A percentile compares a stretch with the other conserved stretches of the same genome.
phyloP scores from a whole-genome alignment of 2,797 vertebrate genomes.

The Danio jaintianensis region DNA sequence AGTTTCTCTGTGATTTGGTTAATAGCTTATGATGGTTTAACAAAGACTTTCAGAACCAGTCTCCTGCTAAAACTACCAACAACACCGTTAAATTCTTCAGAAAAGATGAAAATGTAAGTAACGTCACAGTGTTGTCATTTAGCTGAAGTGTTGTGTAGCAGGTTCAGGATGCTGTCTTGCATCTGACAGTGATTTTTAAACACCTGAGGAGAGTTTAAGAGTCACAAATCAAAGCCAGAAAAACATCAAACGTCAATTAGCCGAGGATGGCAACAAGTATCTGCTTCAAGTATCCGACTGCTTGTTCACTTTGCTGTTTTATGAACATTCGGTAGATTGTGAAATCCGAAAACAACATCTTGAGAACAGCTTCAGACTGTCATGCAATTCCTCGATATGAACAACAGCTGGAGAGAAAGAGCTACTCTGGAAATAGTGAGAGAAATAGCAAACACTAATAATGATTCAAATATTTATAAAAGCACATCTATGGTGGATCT shows the following conservation, averaged over 20 bases:
- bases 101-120: not conserved
- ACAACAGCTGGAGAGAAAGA: slow-evolving; percentile 27
- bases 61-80: not conserved
- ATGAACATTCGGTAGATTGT: slow-evolving; percentile 18
- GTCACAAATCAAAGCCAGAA: slow-evolving; percentile 7
- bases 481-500: not conserved
- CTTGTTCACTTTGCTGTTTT: not conserved
- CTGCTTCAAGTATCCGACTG: not conserved
- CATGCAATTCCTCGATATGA: slow-evolving; percentile 8
- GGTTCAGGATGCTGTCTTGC: not conserved
- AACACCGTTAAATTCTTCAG: not conserved
- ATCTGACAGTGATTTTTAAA: not conserved
- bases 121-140: not conserved
- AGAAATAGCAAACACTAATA: not conserved
- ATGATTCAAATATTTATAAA: slow-evolving; percentile 22
- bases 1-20: too few relatives aligned
- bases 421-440: slow-evolving; percentile 12
- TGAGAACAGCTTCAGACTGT: slow-evolving; percentile 24
- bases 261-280: not conserved
- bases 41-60: not conserved
- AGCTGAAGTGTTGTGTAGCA: not conserved
- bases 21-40: not conserved
- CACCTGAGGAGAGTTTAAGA: not conserved
- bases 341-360: slow-evolving; percentile 3
- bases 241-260: not conserved